These are phyloP conservation scores for Nezara viridula DNA, from an alignment of 2,888 invertebrate genomes.

Conservation along the genomic window DNA sequence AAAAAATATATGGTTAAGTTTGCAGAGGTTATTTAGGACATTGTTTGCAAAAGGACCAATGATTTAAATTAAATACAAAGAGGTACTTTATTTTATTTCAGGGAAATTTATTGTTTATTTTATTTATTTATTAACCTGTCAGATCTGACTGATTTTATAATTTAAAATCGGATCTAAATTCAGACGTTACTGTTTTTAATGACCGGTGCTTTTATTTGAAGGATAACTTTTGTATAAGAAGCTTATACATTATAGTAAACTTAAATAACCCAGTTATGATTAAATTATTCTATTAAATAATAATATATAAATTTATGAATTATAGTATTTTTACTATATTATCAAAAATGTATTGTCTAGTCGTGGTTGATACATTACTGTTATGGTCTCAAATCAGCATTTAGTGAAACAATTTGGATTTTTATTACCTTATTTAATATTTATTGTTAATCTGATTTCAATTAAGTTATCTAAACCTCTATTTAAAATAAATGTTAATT, in stretches of 20 bases:
- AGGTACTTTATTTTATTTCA: constrained; percentile 18
- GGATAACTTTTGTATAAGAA: neutral
- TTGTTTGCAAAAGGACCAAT: constrained; percentile 17
- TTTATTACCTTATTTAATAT: neutral
- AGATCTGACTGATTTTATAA: neutral
- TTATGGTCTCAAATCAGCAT: neutral
- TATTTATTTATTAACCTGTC: neutral
- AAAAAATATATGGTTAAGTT: neutral
- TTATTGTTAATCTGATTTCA: neutral
- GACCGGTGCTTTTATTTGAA: neutral
- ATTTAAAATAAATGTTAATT: neutral
- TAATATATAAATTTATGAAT: too few relatives aligned
- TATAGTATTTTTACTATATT: too few relatives aligned
- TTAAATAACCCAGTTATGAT: too few relatives aligned
- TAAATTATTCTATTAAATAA: too few relatives aligned
- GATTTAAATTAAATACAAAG: neutral
- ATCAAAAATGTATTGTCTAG: neutral
- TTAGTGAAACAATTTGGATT: neutral
- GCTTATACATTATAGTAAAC: neutral
- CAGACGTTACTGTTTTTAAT: neutral
- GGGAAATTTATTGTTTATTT: neutral
- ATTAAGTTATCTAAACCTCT: neutral
- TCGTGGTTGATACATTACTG: neutral
- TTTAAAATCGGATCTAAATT: neutral
- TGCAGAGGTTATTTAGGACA: neutral